Evolutionary conservation across 1,140 invertebrate genomes (phyloP), one percentile per base, ranked within the genome.

Genomic region (Anoplolepis gracilipes): DNA sequence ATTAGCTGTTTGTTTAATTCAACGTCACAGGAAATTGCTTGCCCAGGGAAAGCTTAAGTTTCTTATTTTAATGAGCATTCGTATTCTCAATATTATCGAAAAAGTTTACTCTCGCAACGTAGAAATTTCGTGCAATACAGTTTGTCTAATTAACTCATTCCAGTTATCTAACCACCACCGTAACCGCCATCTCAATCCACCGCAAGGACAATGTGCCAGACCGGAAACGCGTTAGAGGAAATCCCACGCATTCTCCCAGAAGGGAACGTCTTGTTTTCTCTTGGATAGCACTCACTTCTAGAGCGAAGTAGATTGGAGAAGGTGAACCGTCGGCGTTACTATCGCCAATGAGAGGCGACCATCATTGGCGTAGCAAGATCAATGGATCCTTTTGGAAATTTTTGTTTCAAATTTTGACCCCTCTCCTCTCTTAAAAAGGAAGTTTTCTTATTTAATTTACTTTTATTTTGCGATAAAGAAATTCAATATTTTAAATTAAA

Each of bases 111-210:
- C 10, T 19, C 30, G 22, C 19, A 8, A 22, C 72, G 57, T 28
- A 33, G 22, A 25, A 39, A 64, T 76, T 42, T 55, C 16, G 59
- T n/a, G 59, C 62, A 77, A 36, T 57, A 57, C 19, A 57, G n/a
- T 33, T 65, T 42, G 30, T 77, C 81, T 77, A 84, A 84, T 84
- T 84, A 84, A 62, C 72, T 19, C 59, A 49, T 84, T 84, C 36
- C 25, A 19, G 13, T 84, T 77, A 36, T 42, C 19, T 39, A 64
- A 84, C 42, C 81, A 42, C 13, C 28, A 4, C 13, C 22, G 30
- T 28, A 64, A 75, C 30, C 72, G 28, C 42, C 30, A 39, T 33
- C 30, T 28, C 57, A 36, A 36, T 22, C 3, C 28, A 39, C 59
- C 30, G 13, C 67, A 6, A 30, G 57, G 39, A 84, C 69, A 64